Percentiles rank a stretch among this genome's conserved stretches.
Conservation (phyloP, 2,888 invertebrate genomes). For the Rhingia rostrata region DNA sequence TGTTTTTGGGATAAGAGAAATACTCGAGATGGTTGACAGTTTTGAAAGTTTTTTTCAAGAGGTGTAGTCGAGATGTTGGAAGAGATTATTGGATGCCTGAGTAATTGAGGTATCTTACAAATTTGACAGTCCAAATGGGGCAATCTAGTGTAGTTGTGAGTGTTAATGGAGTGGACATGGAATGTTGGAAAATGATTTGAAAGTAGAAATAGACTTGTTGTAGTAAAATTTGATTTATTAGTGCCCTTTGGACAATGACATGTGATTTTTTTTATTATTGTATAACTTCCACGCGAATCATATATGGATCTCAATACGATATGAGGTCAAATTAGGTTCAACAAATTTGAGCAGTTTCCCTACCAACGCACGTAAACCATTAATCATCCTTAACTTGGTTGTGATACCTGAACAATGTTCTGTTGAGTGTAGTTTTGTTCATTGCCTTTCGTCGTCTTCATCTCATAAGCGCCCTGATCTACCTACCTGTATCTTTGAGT, state of each 20-base stretch:
- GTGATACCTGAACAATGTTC: no score
- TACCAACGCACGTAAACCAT: not conserved
- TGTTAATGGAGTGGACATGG: not conserved
- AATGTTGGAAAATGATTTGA: not conserved
- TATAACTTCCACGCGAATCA: no score
- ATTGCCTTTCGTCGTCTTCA: no score
- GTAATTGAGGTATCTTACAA: slow-evolving; percentile 56
- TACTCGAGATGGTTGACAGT: slow-evolving; percentile 48
- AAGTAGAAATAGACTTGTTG: no score
- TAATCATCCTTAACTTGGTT: not conserved
- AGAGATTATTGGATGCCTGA: slow-evolving; percentile 22
- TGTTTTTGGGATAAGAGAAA: slow-evolving; percentile 37
- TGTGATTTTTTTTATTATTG: no score
- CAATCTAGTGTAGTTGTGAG: not conserved
- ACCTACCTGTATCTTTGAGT: no score
- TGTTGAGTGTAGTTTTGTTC: no score
- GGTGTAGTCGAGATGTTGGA: slow-evolving; percentile 20
- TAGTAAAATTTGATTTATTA: no score
- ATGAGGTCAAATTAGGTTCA: no score
- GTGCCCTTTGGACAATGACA: no score
- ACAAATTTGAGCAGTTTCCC: not conserved
- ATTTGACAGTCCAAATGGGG: slow-evolving; percentile 31
- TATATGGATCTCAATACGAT: no score
- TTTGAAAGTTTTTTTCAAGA: slow-evolving; percentile 49
- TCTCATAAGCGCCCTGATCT: no score